phyloP scores from a whole-genome alignment of 2,888 invertebrate species.

The Dorcus parallelipipedus region DNA sequence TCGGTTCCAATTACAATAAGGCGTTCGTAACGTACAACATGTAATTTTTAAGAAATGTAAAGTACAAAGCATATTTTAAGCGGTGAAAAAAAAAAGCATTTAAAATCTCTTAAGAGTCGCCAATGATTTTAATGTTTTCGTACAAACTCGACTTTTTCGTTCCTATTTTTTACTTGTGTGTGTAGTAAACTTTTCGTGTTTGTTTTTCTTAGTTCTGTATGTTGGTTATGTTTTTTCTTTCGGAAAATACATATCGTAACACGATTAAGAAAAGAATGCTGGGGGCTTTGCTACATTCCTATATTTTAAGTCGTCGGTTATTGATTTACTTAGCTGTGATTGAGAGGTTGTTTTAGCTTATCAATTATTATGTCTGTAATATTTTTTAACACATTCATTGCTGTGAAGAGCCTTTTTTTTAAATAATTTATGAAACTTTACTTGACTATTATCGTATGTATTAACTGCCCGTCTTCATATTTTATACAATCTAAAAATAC shows the following conservation, averaged over 20 bases:
- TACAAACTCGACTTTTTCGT: too few relatives aligned
- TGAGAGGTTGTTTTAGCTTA: neutral
- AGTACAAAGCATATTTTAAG: conserved; percentile 1
- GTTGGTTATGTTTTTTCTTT: conserved; percentile 6
- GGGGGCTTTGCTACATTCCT: neutral
- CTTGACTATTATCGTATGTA: too few relatives aligned
- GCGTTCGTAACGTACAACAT: conserved; percentile 12
- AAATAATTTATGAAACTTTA: too few relatives aligned
- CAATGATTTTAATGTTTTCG: too few relatives aligned
- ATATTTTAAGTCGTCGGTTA: neutral
- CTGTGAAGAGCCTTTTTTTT: too few relatives aligned
- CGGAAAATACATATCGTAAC: conserved; percentile 10
- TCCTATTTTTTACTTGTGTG: neutral
- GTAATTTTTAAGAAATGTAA: conserved; percentile 4
- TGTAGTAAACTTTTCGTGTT: neutral
- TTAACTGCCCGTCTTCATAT: too few relatives aligned
- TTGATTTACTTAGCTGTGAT: neutral
- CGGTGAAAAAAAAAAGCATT: neutral
- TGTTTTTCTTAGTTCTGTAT: conserved; percentile 4
- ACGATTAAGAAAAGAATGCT: conserved; percentile 1
- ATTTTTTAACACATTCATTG: too few relatives aligned
- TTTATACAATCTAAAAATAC: too few relatives aligned
- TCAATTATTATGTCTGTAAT: too few relatives aligned
- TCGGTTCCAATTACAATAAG: conserved; percentile 8
- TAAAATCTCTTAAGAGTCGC: too few relatives aligned